These are phyloP conservation scores for Andrena camellia DNA, from an alignment of 2,888 invertebrate species.

Conservation along the genomic window DNA sequence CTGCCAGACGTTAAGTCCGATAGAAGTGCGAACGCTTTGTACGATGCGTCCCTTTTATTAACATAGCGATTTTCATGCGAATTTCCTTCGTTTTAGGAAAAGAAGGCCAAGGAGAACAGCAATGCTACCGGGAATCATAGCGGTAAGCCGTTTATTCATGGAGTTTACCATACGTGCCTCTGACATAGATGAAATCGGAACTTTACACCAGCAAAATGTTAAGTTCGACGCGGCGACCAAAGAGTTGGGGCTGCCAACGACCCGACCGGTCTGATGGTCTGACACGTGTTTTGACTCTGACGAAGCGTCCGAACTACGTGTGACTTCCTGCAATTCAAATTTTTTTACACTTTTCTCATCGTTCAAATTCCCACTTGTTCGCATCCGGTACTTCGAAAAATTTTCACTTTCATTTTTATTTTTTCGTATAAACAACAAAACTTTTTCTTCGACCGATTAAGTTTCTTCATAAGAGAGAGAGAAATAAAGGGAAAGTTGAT, in stretches of 20 bases:
- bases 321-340: slow-evolving; percentile 43
- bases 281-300: slow-evolving; percentile 66
- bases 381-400: neutral
- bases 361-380: slow-evolving; percentile 41
- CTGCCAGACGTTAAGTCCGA: slow-evolving; percentile 65
- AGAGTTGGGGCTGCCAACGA: slow-evolving; percentile 59
- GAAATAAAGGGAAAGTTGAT: neutral
- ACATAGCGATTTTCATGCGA: slow-evolving; percentile 7
- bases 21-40: slow-evolving; percentile 18
- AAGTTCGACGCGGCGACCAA: slow-evolving; percentile 36
- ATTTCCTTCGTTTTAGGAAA: slow-evolving; percentile 79
- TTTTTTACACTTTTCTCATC: slow-evolving; percentile 25
- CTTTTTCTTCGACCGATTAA: neutral
- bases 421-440: neutral
- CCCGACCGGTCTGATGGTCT: slow-evolving; percentile 67
- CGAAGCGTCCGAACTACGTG: slow-evolving; percentile 42
- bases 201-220: slow-evolving; percentile 32
- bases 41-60: slow-evolving; percentile 1
- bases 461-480: neutral
- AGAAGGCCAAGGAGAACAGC: slow-evolving; percentile 83
- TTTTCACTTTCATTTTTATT: neutral
- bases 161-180: slow-evolving; percentile 48
- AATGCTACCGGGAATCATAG: slow-evolving; percentile 83
- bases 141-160: slow-evolving; percentile 79
- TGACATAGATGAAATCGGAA: slow-evolving; percentile 47